Percentiles rank a stretch among this genome's conserved stretches.
Conservation (phyloP, 2,113 vertebrate species). For the Conger conger region DNA sequence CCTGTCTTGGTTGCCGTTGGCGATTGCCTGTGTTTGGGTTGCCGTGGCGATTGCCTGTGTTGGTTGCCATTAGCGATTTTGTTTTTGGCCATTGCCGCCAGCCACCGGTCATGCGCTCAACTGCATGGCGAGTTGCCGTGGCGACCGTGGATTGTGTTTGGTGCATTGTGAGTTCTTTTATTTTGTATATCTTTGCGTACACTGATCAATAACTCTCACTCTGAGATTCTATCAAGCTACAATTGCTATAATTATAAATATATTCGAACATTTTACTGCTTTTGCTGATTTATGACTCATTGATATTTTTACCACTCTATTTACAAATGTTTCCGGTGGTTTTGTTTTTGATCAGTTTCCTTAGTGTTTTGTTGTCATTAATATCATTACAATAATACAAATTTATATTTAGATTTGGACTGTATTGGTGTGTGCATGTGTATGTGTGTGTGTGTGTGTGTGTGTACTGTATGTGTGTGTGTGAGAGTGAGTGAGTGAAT, state of each 20-base stretch:
- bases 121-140: constrained; percentile 73
- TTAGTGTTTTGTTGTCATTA: constrained; percentile 64
- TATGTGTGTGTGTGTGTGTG: neutral
- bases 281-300: constrained; percentile 24
- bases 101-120: constrained; percentile 70
- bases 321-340: constrained; percentile 40
- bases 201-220: constrained; percentile 71
- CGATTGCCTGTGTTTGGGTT: constrained; percentile 76
- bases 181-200: constrained; percentile 70
- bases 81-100: constrained; percentile 67
- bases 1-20: constrained; percentile 79
- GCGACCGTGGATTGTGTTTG: constrained; percentile 75
- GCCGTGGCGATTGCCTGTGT: constrained; percentile 74
- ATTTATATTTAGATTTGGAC: neutral
- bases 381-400: constrained; percentile 67
- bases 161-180: constrained; percentile 69
- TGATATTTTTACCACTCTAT: constrained; percentile 23
- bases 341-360: constrained; percentile 71
- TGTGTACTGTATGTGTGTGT: constrained; percentile 7
- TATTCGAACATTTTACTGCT: constrained; percentile 13
- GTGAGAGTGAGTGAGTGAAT: neutral
- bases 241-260: constrained; percentile 18
- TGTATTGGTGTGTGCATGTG: neutral
- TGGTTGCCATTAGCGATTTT: constrained; percentile 72
- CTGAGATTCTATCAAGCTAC: constrained; percentile 58